These are phyloP conservation scores for Chymomyza costata DNA, from an alignment of 1,140 invertebrate species.

Conservation along the genomic window DNA sequence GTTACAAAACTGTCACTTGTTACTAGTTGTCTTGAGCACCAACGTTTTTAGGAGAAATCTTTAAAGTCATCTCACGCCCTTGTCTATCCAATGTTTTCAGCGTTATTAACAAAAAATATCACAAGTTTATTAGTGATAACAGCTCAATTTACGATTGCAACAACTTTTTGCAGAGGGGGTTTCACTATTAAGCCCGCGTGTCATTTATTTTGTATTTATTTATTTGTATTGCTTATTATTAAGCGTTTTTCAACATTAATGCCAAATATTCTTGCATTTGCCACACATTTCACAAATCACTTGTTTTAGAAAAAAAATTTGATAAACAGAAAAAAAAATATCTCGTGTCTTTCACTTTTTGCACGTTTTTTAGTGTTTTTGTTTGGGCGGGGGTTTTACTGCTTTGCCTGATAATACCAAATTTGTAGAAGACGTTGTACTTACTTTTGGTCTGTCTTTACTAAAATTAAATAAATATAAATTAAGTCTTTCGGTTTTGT, in stretches of 20 bases:
- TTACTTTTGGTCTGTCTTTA: constrained; percentile 74
- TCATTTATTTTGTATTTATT: constrained; percentile 22
- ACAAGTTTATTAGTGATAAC: no score
- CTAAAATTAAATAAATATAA: constrained; percentile 75
- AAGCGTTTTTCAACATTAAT: background rate
- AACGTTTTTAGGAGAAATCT: constrained; percentile 17
- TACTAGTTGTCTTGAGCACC: background rate
- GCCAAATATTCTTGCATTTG: background rate
- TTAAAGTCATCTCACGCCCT: no score
- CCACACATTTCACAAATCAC: constrained; percentile 27
- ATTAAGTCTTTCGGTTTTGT: constrained; percentile 72
- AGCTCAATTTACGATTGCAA: no score
- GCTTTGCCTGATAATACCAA: background rate
- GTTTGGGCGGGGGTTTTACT: no score
- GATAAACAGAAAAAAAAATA: constrained; percentile 13
- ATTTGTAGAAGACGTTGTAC: constrained; percentile 32
- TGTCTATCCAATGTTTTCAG: no score
- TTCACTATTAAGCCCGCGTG: constrained; percentile 22
- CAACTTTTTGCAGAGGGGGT: no score
- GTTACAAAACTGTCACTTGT: constrained; percentile 20
- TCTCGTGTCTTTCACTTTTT: constrained; percentile 10
- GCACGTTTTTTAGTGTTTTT: constrained; percentile 3
- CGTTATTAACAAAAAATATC: no score
- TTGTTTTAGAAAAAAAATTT: constrained; percentile 27
- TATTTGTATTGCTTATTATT: constrained; percentile 1